These are phyloP conservation scores for Crocallis elinguaria DNA, from an alignment of 2,888 invertebrate genomes.

Conservation along the genomic window DNA sequence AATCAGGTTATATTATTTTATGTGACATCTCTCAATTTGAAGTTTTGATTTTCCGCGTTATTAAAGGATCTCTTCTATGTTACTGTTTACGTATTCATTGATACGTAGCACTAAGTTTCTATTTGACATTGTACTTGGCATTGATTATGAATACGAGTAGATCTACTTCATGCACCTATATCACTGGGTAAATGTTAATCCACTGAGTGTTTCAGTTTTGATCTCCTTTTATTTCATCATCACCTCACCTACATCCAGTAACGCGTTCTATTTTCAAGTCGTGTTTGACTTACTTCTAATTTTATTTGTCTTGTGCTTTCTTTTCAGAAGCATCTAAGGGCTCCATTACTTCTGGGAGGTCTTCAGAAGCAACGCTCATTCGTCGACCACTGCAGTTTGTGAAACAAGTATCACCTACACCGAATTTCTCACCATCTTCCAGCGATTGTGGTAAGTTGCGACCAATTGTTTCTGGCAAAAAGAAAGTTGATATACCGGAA, in stretches of 20 bases:
- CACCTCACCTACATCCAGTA: background rate
- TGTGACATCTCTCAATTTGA: no score
- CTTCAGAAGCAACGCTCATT: conserved; percentile 66
- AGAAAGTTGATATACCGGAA: conserved; percentile 89
- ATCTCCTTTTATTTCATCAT: background rate
- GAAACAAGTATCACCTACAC: conserved; percentile 92
- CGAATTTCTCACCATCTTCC: conserved; percentile 93
- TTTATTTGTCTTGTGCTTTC: conserved; percentile 49
- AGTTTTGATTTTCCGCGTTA: no score
- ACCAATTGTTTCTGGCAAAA: conserved; percentile 92
- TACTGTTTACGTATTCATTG: background rate
- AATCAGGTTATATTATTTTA: no score
- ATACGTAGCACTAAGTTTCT: background rate
- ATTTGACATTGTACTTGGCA: background rate
- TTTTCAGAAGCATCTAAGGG: conserved; percentile 69
- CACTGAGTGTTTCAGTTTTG: background rate
- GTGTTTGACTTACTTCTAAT: background rate
- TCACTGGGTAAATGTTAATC: background rate
- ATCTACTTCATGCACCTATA: background rate
- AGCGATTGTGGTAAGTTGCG: conserved; percentile 92
- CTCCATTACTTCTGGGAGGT: conserved; percentile 76
- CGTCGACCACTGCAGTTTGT: conserved; percentile 84
- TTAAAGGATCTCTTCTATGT: no score
- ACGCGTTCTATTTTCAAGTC: conserved; percentile 2
- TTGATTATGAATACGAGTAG: background rate